Conservation (phyloP, 2,113 vertebrate genomes). For the Etia nguti region DNA sequence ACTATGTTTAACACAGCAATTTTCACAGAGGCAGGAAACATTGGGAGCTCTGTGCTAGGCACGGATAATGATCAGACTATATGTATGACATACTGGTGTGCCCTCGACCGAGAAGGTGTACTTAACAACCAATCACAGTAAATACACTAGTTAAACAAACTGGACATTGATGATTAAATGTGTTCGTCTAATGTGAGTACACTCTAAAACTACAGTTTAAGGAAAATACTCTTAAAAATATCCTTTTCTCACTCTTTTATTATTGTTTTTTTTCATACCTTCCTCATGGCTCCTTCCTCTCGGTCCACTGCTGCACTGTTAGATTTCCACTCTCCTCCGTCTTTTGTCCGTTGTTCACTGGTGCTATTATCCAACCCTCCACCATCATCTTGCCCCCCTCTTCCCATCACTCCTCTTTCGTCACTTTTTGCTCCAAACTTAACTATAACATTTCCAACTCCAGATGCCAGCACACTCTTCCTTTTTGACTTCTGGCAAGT, state of each 20-base stretch:
- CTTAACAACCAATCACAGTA: background rate
- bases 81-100: background rate
- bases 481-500: conserved; percentile 94
- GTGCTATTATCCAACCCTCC: conserved; percentile 71
- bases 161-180: background rate
- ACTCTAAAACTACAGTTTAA: background rate
- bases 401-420: conserved; percentile 68
- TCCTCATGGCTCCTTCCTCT: conserved; percentile 77
- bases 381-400: conserved; percentile 72
- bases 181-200: background rate
- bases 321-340: conserved; percentile 74
- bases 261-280: conserved; percentile 5
- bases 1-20: background rate
- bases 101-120: background rate
- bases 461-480: conserved; percentile 87
- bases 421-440: conserved; percentile 78
- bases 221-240: background rate
- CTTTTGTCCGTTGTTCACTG: conserved; percentile 73
- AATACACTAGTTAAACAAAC: background rate
- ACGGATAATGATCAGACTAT: background rate
- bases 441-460: conserved; percentile 82
- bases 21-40: background rate
- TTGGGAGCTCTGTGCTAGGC: background rate
- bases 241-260: background rate
- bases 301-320: conserved; percentile 62